Conservation (phyloP, 2,888 invertebrate species). For the Parnassius apollo region DNA sequence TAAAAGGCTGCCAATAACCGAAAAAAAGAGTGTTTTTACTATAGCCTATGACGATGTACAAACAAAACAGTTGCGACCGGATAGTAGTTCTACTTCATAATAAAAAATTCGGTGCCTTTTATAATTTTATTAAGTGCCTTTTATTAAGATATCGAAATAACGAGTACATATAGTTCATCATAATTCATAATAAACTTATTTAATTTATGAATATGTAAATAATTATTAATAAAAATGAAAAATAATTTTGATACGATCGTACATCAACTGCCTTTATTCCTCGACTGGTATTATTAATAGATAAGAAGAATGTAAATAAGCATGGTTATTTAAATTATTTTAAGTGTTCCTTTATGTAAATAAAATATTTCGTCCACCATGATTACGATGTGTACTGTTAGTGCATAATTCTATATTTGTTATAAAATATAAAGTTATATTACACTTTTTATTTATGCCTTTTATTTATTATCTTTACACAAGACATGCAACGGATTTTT, state of each 20-base stretch:
- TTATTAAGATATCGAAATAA: constrained; percentile 16
- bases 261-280: constrained; percentile 67
- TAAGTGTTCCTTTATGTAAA: constrained; percentile 67
- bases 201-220: constrained; percentile 35
- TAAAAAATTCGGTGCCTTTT: constrained; percentile 62
- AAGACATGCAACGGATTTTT: too few species aligned
- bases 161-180: constrained; percentile 39
- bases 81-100: constrained; percentile 88
- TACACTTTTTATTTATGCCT: constrained; percentile 30
- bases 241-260: constrained; percentile 34
- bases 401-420: constrained; percentile 76
- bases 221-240: constrained; percentile 31
- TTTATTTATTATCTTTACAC: constrained; percentile 32
- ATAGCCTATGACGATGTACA: constrained; percentile 96
- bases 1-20: constrained; percentile 85
- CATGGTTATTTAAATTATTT: constrained; percentile 59
- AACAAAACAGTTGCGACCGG: constrained; percentile 89
- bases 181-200: constrained; percentile 35
- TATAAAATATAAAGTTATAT: constrained; percentile 76
- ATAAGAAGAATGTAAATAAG: constrained; percentile 53
- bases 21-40: constrained; percentile 95
- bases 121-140: constrained; percentile 18
- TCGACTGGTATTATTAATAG: constrained; percentile 57
- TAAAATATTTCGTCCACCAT: constrained; percentile 55
- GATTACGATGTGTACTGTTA: constrained; percentile 56